Percentiles rank a stretch among this genome's conserved stretches.
Conservation (phyloP, 2,113 vertebrate genomes). For the Oreochromis tanganicae region DNA sequence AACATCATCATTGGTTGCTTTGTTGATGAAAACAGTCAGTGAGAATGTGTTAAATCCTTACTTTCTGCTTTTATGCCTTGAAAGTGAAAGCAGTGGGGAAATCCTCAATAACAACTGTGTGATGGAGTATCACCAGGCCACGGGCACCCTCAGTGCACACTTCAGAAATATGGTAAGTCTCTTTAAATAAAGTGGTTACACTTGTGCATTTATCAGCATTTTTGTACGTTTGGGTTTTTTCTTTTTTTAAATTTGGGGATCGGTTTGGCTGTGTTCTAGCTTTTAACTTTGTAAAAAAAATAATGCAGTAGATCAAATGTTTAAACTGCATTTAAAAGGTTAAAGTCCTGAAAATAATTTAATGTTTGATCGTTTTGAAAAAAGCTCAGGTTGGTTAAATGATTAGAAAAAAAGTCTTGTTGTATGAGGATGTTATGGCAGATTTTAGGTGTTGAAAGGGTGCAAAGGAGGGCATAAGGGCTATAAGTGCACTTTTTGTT, state of each 20-base stretch:
- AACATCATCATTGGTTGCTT: neutral
- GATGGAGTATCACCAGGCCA: slow-evolving; percentile 94
- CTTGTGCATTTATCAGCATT: neutral
- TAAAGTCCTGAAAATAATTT: neutral
- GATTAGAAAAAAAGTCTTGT: neutral
- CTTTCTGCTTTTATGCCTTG: neutral
- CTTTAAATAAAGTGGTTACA: rapidly evolving
- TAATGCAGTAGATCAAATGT: neutral
- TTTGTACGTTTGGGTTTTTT: neutral
- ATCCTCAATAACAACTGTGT: slow-evolving; percentile 94
- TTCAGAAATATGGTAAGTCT: slow-evolving; percentile 91
- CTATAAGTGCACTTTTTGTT: no score
- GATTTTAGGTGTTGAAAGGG: no score
- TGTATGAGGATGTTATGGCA: no score
- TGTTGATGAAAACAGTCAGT: neutral
- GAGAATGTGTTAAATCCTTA: neutral
- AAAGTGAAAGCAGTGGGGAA: slow-evolving; percentile 89
- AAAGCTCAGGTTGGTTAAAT: neutral
- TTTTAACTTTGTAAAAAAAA: neutral
- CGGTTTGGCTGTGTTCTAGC: neutral
- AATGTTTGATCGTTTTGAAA: neutral
- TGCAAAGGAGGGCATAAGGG: no score
- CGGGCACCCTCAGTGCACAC: slow-evolving; percentile 86
- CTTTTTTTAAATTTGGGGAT: neutral
- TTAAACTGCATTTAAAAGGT: neutral